A percentile compares a stretch with the other conserved stretches of the same genome.
These are phyloP conservation scores for Todiramphus chloris DNA, from an alignment of 2,113 vertebrate species.

Conservation along the genomic window DNA sequence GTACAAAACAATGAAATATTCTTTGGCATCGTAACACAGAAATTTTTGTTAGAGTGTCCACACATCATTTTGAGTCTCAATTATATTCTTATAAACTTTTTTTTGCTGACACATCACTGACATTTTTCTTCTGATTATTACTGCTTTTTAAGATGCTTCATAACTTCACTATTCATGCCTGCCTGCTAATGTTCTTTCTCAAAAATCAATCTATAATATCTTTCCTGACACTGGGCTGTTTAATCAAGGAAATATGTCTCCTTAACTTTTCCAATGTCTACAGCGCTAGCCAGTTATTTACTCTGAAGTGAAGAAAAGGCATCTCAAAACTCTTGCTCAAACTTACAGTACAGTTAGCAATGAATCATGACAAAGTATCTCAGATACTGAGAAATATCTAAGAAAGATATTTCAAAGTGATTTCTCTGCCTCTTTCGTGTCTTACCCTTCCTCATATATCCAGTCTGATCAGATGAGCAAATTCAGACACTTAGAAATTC, in stretches of 20 bases:
- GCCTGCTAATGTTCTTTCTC: slow-evolving; percentile 28
- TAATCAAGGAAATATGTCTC: slow-evolving; percentile 42
- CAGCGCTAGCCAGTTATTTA: not conserved
- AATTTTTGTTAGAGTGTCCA: not conserved
- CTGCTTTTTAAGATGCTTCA: slow-evolving; percentile 9
- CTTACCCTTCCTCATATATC: not conserved
- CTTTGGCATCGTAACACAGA: not conserved
- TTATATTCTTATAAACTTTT: not conserved
- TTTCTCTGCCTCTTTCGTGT: not conserved
- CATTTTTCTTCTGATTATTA: slow-evolving; percentile 44
- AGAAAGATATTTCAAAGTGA: not conserved
- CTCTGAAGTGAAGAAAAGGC: not conserved
- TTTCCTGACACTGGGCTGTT: slow-evolving; percentile 36
- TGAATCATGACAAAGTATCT: not conserved
- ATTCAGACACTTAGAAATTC: not conserved
- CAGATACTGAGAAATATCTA: not conserved
- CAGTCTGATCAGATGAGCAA: not conserved
- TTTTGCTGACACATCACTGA: not conserved
- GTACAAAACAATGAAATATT: not conserved
- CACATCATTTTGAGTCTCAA: not conserved
- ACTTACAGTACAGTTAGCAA: not conserved
- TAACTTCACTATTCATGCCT: slow-evolving; percentile 9
- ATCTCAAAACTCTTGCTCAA: not conserved
- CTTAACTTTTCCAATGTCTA: not conserved
- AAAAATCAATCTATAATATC: slow-evolving; percentile 66